These are phyloP conservation scores for Conistra vaccinii DNA, from an alignment of 2,888 invertebrate species.

Conservation along the genomic window DNA sequence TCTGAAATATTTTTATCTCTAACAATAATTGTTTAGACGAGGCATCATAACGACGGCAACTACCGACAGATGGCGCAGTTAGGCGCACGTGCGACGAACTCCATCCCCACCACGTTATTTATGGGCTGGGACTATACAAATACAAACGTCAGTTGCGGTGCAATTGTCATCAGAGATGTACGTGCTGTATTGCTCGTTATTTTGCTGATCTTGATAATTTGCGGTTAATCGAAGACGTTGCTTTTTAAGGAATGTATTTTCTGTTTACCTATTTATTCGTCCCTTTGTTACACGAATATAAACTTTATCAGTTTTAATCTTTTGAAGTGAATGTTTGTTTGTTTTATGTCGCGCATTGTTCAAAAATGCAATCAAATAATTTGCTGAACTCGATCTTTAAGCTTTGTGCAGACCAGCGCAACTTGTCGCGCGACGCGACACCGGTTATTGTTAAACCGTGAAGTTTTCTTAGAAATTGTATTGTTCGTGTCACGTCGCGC, in stretches of 20 bases:
- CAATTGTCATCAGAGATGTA: constrained; percentile 32
- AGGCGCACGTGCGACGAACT: constrained; percentile 58
- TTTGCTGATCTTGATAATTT: neutral
- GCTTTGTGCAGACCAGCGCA: too few relatives aligned
- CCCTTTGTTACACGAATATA: constrained; percentile 6
- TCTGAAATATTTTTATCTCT: constrained; percentile 55
- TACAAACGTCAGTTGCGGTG: constrained; percentile 40
- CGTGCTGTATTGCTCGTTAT: neutral
- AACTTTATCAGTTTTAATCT: neutral
- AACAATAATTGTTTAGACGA: constrained; percentile 60
- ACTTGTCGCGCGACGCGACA: too few relatives aligned
- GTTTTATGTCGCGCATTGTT: neutral
- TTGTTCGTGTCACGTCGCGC: too few relatives aligned
- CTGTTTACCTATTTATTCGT: neutral
- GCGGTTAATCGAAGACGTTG: neutral
- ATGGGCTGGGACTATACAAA: constrained; percentile 33
- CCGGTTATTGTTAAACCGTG: too few relatives aligned
- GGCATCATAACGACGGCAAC: constrained; percentile 47
- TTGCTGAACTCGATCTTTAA: constrained; percentile 1
- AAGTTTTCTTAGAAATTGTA: too few relatives aligned
- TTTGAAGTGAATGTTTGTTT: constrained; percentile 10
- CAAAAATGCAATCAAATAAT: neutral
- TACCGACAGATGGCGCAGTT: constrained; percentile 63
- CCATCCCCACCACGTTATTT: constrained; percentile 59
- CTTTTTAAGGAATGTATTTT: neutral